phyloP scores from a whole-genome alignment of 2,888 invertebrate genomes.

The Fragum whitleyi region DNA sequence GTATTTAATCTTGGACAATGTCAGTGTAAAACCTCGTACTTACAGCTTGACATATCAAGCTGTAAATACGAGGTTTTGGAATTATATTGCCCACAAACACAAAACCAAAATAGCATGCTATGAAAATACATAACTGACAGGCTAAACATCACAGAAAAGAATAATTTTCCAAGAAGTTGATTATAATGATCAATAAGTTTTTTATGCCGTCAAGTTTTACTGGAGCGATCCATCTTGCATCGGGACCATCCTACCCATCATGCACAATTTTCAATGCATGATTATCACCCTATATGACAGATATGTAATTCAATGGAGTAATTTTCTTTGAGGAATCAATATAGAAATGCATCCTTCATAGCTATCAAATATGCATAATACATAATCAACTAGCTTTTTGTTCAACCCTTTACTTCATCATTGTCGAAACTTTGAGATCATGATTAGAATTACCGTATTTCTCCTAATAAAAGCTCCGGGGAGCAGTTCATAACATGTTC shows the following conservation, averaged over 20 bases:
- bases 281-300: conserved; percentile 4
- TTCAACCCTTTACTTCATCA: background rate
- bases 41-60: no score
- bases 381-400: background rate
- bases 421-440: no score
- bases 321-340: conserved; percentile 3
- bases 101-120: background rate
- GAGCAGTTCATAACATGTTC: no score
- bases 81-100: no score
- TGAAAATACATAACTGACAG: background rate
- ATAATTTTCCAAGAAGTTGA: conserved; percentile 1
- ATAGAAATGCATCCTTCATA: background rate
- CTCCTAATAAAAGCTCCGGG: no score
- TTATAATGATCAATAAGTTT: conserved; percentile 2
- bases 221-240: background rate
- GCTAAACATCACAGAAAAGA: background rate
- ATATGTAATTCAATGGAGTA: conserved; percentile 4
- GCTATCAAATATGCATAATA: conserved; percentile 1
- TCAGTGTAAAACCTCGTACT: no score
- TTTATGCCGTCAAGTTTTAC: background rate
- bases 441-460: no score
- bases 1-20: no score
- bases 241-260: background rate
- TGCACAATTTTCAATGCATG: background rate
- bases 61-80: no score